Base-by-base conservation (phyloP, 2,113 vertebrate species). In the Eublepharis macularius region DNA sequence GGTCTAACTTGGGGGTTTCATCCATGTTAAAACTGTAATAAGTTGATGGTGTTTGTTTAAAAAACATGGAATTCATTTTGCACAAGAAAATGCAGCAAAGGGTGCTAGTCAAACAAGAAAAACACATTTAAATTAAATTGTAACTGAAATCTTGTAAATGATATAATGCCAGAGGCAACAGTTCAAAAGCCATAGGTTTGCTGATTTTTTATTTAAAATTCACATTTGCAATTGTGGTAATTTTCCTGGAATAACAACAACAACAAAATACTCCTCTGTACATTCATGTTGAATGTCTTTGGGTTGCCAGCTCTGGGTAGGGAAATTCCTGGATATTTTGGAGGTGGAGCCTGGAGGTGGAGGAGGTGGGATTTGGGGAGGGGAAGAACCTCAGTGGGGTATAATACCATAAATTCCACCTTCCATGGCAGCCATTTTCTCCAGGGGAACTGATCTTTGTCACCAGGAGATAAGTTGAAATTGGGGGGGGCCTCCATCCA, bases 1-100 rank as follows among this genome's bases (percentile, higher is more conserved):
- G 34, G 36, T 85, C 41, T 85, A 78, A 16, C 51, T 66, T 57
- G 47, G 60, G 66, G 43, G 68, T 79, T 72, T 85, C 57, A 85
- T 79, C 41, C 60, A 47, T 16, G 41, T 34, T 57, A 43, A 36
- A 79, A 60, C 34, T 6, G 63, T 84, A 34, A 39, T 39, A 68
- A 39, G 4, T 60, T 70, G 39, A 49, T 49, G 78, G 69, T 57
- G 47, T 49, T 36, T 45, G 43, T 77, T 84, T 68, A 39, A 69
- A 84, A 84, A 77, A 83, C 34, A 43, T 39, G 41, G 39, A 43
- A 74, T n/a, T 16, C 32, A 41, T 10, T 76, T 12, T 41, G 82
- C 36, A 45, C 21, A 76, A 29, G 47, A 51, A 68, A 54, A 84
- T n/a, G 13, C 57, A 80, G 19, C 29, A 14, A 34, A 79, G 14